Conservation (phyloP, 1,140 invertebrate genomes). For the Hylyphantes graminicola region DNA sequence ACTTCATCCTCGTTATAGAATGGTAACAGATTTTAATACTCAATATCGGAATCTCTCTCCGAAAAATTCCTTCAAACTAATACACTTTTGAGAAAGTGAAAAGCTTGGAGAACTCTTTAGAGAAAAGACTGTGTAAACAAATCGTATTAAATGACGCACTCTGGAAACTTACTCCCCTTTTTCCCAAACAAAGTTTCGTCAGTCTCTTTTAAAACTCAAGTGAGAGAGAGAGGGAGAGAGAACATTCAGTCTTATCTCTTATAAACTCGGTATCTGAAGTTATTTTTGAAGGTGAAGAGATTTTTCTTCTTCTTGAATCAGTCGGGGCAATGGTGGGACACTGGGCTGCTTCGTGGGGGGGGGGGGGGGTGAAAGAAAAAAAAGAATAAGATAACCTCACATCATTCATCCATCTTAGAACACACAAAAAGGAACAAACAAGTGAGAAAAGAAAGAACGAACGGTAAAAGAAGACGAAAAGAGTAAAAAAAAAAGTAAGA, state of each 20-base stretch:
- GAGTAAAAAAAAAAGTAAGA: slow-evolving; percentile 37
- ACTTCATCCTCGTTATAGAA: too few relatives aligned
- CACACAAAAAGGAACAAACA: slow-evolving; percentile 54
- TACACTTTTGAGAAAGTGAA: too few relatives aligned
- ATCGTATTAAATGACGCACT: too few relatives aligned
- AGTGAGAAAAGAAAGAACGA: slow-evolving; percentile 42
- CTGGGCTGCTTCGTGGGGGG: slow-evolving; percentile 35
- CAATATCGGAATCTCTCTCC: too few relatives aligned
- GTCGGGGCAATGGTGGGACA: slow-evolving; percentile 46
- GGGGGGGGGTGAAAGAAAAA: not conserved
- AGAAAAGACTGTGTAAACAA: too few relatives aligned
- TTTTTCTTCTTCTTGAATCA: slow-evolving; percentile 23
- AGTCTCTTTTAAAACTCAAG: too few relatives aligned
- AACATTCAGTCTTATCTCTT: slow-evolving; percentile 38
- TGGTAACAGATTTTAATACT: too few relatives aligned
- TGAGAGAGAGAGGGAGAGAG: too few relatives aligned
- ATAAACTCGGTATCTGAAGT: slow-evolving; percentile 49
- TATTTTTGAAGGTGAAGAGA: slow-evolving; percentile 42
- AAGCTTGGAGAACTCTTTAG: too few relatives aligned
- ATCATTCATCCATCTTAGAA: slow-evolving; percentile 50
- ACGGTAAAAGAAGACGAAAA: slow-evolving; percentile 17
- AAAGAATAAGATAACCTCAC: slow-evolving; percentile 51
- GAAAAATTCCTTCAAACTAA: too few relatives aligned
- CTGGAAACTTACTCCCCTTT: too few relatives aligned
- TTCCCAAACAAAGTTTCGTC: too few relatives aligned